Base-by-base conservation (phyloP, 2,888 invertebrate species). In the Tanypteryx hageni region DNA sequence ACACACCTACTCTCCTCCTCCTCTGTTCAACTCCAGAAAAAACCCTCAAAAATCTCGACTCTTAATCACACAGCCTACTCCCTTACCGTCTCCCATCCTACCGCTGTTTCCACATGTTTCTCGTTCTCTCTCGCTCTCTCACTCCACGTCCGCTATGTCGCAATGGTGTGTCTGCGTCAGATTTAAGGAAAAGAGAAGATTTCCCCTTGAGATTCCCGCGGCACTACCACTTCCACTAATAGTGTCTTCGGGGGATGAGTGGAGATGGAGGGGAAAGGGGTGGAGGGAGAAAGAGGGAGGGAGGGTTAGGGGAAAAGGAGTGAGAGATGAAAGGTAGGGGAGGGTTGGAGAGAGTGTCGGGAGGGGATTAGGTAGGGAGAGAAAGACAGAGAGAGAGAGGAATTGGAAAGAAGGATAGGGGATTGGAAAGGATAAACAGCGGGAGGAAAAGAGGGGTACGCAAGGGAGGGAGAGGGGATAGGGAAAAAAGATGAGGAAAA, bases 221-320 rank as follows among this genome's bases (percentile, higher is more conserved):
- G 68, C 31, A 64, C 68, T 44, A 64, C 89, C 89, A 89, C 89
- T 89, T 89, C 89, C 89, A 89, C 89, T 89, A 89, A 89, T 89
- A 89, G 89, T 89, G 89, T 89, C 89, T 89, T 89, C 89, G 44
- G 61, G 59, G 10, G 85, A 57, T n/a, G 76, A 76, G 18, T 44
- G 83, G 31, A 83, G 83, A 85, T n/a, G 83, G 76, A 11, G 76
- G 18, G 5, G n/a, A 57, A 83, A 57, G 83, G 64, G 64, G 5
- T 64, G 64, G 64, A 64, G 83, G 56, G 3, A n/a, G 83, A 44
- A 44, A 44, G 44, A n/a, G 83, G n/a, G 57, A 44, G 27, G 44
- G 57, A 57, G 57, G n/a, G 83, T 57, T 16, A 9, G 56, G 83
- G 57, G 11, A 57, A n/a, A 44, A 64, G 44, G 82, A 44, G 82